Evolutionary conservation across 2,797 vertebrate species (phyloP), one percentile per base, ranked within the genome.

Genomic region (Myripristis jacobus): DNA sequence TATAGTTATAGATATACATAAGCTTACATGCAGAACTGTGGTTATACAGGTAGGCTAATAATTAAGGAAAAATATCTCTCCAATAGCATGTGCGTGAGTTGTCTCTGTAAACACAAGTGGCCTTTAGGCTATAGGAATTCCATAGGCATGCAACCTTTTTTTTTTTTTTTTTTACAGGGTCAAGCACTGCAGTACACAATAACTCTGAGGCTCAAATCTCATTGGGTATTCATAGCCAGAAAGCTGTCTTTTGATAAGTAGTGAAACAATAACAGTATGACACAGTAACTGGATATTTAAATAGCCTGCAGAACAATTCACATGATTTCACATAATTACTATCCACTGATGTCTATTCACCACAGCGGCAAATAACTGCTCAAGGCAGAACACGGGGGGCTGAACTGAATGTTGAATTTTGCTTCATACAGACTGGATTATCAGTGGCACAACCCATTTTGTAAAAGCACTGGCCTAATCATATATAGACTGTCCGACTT

Each of bases 261-360:
- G 43, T 11, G 46, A 64, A 79, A 84, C 66, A 79, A 81, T 74
- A 77, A 81, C 8, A 58, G 46, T 16, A 57, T 61, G 63, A 77
- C 46, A 66, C 24, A 62, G 59, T 19, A 12, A 77, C 3, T 63
- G 50, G 60, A 64, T 73, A 69, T 82, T 82, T 68, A 68, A 83
- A 84, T 55, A 62, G 71, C 84, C 75, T 19, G 19, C 67, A 68
- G 79, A 83, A 59, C 24, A 82, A 71, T 66, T 80, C 70, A 34
- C 63, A 75, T 73, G 69, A 82, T 83, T 82, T 87, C 68, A 80
- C 46, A 71, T 78, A 87, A 87, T 86, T 83, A 79, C 68, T 47
- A 61, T 71, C 73, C 64, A 52, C 67, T 54, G 66, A 70, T 64
- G 75, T 76, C 64, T 76, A 29, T 73, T 81, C 71, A 80, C 80